phyloP scores from a whole-genome alignment of 2,888 invertebrate genomes.

The Athalia circularis region DNA sequence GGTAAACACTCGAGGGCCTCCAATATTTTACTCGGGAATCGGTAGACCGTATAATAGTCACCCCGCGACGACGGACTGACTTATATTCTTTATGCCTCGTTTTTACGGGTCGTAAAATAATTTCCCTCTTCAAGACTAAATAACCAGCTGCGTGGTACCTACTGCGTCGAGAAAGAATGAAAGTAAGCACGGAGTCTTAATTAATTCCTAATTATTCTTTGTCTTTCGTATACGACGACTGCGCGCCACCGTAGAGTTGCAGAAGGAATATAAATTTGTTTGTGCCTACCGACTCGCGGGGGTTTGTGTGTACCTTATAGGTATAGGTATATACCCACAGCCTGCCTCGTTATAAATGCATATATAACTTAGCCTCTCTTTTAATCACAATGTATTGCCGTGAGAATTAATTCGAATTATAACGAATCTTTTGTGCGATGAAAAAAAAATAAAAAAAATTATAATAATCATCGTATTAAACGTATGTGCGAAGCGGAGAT shows the following conservation, averaged over 20 bases:
- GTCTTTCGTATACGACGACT: conserved; percentile 29
- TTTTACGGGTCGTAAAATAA: conserved; percentile 16
- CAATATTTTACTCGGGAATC: conserved; percentile 12
- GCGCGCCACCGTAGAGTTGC: background rate
- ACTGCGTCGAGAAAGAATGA: background rate
- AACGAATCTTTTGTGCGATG: conserved; percentile 26
- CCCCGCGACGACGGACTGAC: background rate
- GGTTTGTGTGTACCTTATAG: background rate
- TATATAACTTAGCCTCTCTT: conserved; percentile 43
- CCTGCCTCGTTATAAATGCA: conserved; percentile 43
- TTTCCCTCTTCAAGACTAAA: background rate
- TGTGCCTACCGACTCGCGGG: conserved; percentile 16
- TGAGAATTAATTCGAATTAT: conserved; percentile 44
- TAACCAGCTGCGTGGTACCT: too few relatives aligned
- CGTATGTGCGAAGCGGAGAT: too few relatives aligned
- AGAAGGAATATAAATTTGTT: conserved; percentile 39
- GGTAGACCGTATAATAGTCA: background rate
- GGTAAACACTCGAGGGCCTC: background rate
- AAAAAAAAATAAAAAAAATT: background rate
- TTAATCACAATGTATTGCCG: conserved; percentile 46
- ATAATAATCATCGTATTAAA: background rate
- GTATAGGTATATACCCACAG: background rate
- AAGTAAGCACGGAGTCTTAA: conserved; percentile 46
- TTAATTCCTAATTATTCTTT: conserved; percentile 57
- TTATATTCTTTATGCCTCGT: background rate